A percentile compares a stretch with the other conserved stretches of the same genome.
phyloP scores from a whole-genome alignment of 2,113 vertebrate species.

The Edolisoma coerulescens region DNA sequence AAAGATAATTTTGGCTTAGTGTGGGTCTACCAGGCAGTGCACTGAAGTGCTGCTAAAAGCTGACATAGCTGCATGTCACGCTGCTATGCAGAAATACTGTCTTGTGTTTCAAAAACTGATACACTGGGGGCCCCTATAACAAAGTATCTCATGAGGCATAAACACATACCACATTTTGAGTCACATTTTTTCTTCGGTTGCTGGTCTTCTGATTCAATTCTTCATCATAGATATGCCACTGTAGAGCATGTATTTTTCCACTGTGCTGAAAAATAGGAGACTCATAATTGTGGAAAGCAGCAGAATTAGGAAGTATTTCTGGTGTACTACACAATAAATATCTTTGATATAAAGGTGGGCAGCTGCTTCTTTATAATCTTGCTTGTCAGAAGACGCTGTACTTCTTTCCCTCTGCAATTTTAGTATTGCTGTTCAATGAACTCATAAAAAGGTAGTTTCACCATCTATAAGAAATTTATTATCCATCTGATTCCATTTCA shows the following conservation, averaged over 20 bases:
- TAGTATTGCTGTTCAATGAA: neutral
- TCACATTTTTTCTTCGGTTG: neutral
- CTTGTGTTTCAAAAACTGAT: neutral
- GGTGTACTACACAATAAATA: neutral
- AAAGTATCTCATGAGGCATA: neutral
- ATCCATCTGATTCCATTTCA: neutral
- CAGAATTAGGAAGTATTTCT: neutral
- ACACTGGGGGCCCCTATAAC: neutral
- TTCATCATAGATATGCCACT: neutral
- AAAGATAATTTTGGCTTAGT: neutral
- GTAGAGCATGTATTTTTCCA: neutral
- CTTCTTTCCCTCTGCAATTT: neutral
- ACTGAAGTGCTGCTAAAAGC: neutral
- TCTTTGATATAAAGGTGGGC: neutral
- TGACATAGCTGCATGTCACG: neutral
- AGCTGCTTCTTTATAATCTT: neutral
- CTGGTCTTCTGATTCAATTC: neutral
- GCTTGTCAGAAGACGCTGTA: neutral
- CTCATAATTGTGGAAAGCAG: neutral
- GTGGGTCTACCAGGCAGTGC: neutral
- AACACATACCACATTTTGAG: neutral
- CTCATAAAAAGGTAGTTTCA: neutral
- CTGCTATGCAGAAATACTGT: neutral
- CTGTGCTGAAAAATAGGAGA: neutral
- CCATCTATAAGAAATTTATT: neutral